phyloP scores from a whole-genome alignment of 1,140 invertebrate species.

The Drosophila nigrodunni region DNA sequence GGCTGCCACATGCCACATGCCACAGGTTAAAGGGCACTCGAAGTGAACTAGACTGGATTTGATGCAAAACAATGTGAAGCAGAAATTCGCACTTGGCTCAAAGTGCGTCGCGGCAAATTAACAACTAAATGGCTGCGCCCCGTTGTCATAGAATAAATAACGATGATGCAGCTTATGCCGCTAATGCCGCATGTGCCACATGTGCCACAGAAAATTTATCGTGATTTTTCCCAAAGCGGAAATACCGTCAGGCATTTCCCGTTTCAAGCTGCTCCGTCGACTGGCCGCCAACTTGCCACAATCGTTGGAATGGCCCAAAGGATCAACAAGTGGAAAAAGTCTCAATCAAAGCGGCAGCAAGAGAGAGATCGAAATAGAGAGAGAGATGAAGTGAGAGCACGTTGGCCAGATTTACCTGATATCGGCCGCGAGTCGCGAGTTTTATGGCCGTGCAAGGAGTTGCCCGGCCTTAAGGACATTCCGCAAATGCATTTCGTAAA shows the following conservation, averaged over 20 bases:
- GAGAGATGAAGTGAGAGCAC: not conserved
- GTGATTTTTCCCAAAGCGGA: slow-evolving; percentile 33
- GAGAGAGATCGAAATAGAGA: not conserved
- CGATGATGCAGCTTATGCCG: slow-evolving; percentile 15
- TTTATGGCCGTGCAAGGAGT: slow-evolving; percentile 66
- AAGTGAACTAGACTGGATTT: not conserved
- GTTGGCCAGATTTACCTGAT: not conserved
- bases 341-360: not conserved
- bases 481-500: slow-evolving; percentile 78
- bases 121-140: slow-evolving; percentile 39
- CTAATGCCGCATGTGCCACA: slow-evolving; percentile 20
- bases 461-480: slow-evolving; percentile 51
- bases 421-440: not conserved
- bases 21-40: not conserved
- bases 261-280: slow-evolving; percentile 13
- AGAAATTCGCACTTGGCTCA: slow-evolving; percentile 4
- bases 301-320: slow-evolving; percentile 24
- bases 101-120: slow-evolving; percentile 38
- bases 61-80: not conserved
- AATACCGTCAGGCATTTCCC: slow-evolving; percentile 43
- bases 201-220: slow-evolving; percentile 4
- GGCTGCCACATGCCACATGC: slow-evolving; percentile 23
- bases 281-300: slow-evolving; percentile 30
- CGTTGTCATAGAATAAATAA: not conserved
- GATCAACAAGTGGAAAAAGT: slow-evolving; percentile 48